These are phyloP conservation scores for Myotis daubentonii DNA, from an alignment of 2,797 vertebrate species.

Conservation along the genomic window DNA sequence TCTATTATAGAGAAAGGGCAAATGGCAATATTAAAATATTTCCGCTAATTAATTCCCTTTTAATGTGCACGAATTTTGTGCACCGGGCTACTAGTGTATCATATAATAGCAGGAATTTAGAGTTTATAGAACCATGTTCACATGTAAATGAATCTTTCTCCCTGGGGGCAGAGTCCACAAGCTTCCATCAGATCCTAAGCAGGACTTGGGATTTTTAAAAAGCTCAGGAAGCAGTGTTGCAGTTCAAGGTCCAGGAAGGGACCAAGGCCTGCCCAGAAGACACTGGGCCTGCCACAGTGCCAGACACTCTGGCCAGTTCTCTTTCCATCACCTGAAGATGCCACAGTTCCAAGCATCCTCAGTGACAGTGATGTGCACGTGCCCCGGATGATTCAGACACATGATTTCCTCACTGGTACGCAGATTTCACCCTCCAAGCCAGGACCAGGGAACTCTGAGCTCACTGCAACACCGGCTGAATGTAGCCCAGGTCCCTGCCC, in stretches of 20 bases:
- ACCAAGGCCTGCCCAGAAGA: neutral
- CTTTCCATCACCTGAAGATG: neutral
- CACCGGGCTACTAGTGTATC: no score
- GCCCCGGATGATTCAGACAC: neutral
- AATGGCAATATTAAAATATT: no score
- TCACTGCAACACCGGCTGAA: neutral
- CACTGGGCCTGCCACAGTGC: no score
- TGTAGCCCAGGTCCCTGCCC: neutral
- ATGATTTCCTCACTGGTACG: neutral
- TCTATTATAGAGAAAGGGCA: no score
- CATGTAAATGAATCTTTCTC: neutral
- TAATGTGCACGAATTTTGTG: no score
- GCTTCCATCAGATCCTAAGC: neutral
- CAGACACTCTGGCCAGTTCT: neutral
- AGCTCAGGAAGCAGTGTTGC: neutral
- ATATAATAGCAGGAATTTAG: neutral
- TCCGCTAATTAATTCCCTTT: no score
- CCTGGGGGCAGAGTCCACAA: neutral
- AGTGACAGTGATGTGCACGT: neutral
- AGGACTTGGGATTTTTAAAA: neutral
- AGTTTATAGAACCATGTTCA: neutral
- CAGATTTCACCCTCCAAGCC: neutral
- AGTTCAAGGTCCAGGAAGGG: neutral
- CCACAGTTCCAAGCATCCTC: neutral
- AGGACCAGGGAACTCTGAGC: neutral